phyloP scores from a whole-genome alignment of 2,113 vertebrate genomes.

The Phalacrocorax aristotelis region DNA sequence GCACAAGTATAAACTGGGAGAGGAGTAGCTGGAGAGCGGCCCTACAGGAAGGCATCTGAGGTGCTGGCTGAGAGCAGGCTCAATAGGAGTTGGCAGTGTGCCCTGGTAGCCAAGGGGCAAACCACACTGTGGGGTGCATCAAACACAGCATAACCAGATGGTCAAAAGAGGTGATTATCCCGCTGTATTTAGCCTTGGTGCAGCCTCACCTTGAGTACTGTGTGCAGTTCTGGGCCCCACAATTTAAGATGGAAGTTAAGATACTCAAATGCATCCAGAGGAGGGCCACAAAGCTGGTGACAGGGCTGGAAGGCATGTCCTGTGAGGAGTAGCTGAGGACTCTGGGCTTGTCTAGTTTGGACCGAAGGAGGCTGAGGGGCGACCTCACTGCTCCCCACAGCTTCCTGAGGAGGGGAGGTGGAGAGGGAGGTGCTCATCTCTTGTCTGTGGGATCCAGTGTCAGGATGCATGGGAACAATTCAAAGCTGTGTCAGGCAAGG shows the following conservation, averaged over 20 bases:
- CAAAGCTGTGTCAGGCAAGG: neutral
- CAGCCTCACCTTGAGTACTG: rapidly evolving
- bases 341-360: neutral
- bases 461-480: rapidly evolving
- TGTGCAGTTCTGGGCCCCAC: neutral
- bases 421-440: neutral
- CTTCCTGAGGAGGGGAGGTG: rapidly evolving
- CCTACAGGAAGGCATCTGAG: neutral
- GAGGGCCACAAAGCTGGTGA: neutral
- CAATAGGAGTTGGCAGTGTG: neutral
- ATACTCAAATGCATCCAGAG: neutral
- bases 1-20: neutral
- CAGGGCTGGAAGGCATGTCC: neutral
- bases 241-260: neutral
- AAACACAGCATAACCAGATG: neutral
- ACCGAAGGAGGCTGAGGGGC: neutral
- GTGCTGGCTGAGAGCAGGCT: neutral
- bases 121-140: neutral
- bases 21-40: neutral
- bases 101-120: neutral
- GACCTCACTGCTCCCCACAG: neutral
- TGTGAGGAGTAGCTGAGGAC: rapidly evolving
- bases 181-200: rapidly evolving
- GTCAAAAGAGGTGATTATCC: neutral
- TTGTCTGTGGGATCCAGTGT: neutral